A percentile compares a stretch with the other conserved stretches of the same genome.
Evolutionary conservation across 2,113 vertebrate genomes (phyloP).

Genomic region (Sinocyclocheilus rhinocerous): DNA sequence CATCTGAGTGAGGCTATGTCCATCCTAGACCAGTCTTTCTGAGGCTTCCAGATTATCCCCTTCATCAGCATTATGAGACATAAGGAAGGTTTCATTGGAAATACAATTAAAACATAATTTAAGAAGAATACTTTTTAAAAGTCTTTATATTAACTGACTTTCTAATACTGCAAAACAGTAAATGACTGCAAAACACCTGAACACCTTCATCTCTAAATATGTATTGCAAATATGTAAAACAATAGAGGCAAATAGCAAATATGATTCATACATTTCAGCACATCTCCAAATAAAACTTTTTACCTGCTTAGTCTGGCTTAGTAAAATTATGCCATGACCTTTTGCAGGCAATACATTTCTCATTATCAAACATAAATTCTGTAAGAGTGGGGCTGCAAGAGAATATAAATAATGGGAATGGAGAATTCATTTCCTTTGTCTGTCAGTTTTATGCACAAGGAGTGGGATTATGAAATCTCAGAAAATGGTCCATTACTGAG

Average conservation of each 20-base stretch:
- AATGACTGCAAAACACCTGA: background rate
- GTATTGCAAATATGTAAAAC: background rate
- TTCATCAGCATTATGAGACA: too few species aligned
- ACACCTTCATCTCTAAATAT: background rate
- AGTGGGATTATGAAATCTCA: slow-evolving; percentile 60
- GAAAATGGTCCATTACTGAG: slow-evolving; percentile 61
- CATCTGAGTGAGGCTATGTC: background rate
- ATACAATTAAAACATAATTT: background rate
- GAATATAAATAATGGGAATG: slow-evolving; percentile 50
- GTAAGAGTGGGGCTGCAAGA: slow-evolving; percentile 23
- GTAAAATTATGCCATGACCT: slow-evolving; percentile 47
- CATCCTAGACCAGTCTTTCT: too few species aligned
- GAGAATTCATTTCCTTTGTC: slow-evolving; percentile 60
- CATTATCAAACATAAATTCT: slow-evolving; percentile 46
- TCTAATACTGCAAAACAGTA: background rate
- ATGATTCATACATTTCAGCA: too few species aligned
- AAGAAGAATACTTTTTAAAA: background rate
- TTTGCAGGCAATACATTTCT: slow-evolving; percentile 47
- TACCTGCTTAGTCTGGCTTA: slow-evolving; percentile 30
- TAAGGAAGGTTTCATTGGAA: too few species aligned
- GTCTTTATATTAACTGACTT: background rate
- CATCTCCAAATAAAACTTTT: slow-evolving; percentile 37
- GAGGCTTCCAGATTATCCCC: too few species aligned
- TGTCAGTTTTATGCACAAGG: slow-evolving; percentile 57
- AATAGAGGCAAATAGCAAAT: slow-evolving; percentile 50